Evolutionary conservation across 1,140 invertebrate species (phyloP).

Genomic region (Papilio dardanus): DNA sequence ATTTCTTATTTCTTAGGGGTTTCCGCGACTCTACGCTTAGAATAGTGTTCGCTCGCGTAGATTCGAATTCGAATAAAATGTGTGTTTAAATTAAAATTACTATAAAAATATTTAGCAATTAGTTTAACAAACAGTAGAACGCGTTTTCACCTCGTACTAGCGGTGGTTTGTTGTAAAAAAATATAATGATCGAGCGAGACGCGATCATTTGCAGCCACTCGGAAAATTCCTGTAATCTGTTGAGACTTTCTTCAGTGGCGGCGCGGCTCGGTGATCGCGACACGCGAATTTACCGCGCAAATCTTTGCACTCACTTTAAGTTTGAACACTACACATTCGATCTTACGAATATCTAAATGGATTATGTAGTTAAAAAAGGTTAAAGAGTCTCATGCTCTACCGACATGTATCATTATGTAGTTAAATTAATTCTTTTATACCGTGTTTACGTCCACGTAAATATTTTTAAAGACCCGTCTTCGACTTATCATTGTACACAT

Average conservation of each 20-base stretch:
- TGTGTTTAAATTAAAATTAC: neutral
- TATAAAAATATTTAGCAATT: constrained; percentile 3
- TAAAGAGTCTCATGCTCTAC: too few species aligned
- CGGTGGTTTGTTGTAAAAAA: constrained; percentile 42
- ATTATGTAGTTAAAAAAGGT: neutral
- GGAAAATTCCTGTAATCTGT: constrained; percentile 80
- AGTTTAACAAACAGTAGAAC: constrained; percentile 40
- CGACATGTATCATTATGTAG: too few species aligned
- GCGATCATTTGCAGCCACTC: constrained; percentile 75
- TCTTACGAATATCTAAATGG: neutral
- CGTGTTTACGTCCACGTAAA: too few species aligned
- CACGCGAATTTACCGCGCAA: constrained; percentile 55
- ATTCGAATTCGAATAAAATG: neutral
- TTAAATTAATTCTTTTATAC: too few species aligned
- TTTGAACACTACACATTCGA: neutral
- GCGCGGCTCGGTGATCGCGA: constrained; percentile 52
- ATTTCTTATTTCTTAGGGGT: too few species aligned
- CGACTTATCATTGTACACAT: neutral
- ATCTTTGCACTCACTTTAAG: neutral
- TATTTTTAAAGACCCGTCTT: neutral
- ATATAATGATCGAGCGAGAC: constrained; percentile 72
- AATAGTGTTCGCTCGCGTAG: too few species aligned
- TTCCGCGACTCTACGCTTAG: too few species aligned
- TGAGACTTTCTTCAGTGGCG: constrained; percentile 71
- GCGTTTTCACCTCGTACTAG: constrained; percentile 64